Conservation (phyloP, 2,797 vertebrate species). For the Anisognathus igniventris region DNA sequence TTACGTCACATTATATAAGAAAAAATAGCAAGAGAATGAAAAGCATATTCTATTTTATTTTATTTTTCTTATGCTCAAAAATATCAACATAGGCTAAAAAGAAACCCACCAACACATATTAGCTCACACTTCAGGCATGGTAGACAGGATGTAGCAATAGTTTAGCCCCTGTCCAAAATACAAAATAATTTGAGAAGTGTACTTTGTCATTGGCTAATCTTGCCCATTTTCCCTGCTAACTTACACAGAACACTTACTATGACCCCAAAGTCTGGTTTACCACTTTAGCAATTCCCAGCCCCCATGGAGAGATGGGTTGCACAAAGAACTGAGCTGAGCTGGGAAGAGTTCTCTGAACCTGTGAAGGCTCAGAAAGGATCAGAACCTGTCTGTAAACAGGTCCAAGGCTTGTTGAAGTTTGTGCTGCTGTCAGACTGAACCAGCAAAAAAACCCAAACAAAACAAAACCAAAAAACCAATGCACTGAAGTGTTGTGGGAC, state of each 20-base stretch:
- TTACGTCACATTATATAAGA: background rate
- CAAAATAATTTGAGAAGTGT: background rate
- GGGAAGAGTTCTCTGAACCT: background rate
- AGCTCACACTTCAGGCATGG: background rate
- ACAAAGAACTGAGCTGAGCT: background rate
- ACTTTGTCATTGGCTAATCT: background rate
- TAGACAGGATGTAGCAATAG: background rate
- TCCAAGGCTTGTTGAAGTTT: background rate
- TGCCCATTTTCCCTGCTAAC: background rate
- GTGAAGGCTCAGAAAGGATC: background rate
- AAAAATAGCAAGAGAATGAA: background rate
- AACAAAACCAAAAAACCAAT: background rate
- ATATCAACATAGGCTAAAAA: background rate
- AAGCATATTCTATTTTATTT: background rate
- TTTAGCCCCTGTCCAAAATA: background rate
- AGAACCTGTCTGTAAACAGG: background rate
- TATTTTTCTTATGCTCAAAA: background rate
- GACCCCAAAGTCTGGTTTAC: background rate
- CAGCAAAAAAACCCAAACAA: background rate
- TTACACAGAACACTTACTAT: background rate
- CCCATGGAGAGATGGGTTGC: background rate
- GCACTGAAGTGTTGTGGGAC: accelerated
- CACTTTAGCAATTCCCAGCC: background rate
- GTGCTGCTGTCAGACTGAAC: background rate
- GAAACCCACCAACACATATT: background rate